These are phyloP conservation scores for Pomacea canaliculata DNA, from an alignment of 2,888 invertebrate genomes.

Conservation along the genomic window DNA sequence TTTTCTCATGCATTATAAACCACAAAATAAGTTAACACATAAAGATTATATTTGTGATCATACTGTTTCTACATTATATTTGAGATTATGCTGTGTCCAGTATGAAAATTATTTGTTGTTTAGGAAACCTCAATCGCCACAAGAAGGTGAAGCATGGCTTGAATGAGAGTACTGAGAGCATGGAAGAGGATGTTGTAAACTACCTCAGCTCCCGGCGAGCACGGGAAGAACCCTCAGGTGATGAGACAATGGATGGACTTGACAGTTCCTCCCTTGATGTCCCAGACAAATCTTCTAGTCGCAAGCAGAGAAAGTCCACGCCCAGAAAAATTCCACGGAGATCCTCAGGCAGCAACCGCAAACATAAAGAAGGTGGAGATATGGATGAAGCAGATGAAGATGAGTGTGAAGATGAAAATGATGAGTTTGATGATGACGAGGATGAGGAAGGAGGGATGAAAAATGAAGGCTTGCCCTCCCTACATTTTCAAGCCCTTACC, in stretches of 20 bases:
- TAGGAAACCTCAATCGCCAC: conserved; percentile 67
- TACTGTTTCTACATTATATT: no score
- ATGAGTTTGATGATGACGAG: conserved; percentile 23
- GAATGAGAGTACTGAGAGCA: conserved; percentile 55
- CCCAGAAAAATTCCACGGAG: conserved; percentile 42
- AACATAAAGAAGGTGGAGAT: background rate
- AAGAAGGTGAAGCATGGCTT: conserved; percentile 67
- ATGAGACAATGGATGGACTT: conserved; percentile 26
- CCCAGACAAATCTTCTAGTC: conserved; percentile 35
- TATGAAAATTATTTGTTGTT: background rate
- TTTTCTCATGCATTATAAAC: no score
- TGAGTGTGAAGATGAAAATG: conserved; percentile 34
- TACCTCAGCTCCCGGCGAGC: conserved; percentile 56
- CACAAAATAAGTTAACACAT: no score
- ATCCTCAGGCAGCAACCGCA: background rate
- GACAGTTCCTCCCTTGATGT: conserved; percentile 14
- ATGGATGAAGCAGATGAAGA: conserved; percentile 26
- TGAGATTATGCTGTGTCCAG: no score
- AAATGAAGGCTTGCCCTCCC: conserved; percentile 10
- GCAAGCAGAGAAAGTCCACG: conserved; percentile 49
- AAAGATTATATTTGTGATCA: no score
- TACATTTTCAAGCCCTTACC: conserved; percentile 28
- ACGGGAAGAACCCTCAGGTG: conserved; percentile 31
- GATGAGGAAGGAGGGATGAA: conserved; percentile 12
- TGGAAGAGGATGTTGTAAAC: conserved; percentile 65